phyloP scores from a whole-genome alignment of 2,797 vertebrate species.

The Adrianichthys oophorus region DNA sequence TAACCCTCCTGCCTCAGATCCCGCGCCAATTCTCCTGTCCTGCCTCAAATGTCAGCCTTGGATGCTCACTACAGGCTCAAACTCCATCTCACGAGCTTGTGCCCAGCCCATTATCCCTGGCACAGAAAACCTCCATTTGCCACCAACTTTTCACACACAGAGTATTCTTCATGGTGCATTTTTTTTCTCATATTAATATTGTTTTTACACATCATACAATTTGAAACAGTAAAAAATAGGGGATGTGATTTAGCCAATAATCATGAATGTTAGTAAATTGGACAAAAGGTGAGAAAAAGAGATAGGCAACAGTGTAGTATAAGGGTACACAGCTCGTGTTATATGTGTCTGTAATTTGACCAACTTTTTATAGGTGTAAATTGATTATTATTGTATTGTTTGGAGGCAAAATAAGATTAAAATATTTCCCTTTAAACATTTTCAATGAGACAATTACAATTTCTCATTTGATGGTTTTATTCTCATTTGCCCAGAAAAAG shows the following conservation, averaged over 20 bases:
- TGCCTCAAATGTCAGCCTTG: constrained; percentile 67
- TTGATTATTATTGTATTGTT: too few species aligned
- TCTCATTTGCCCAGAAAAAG: too few species aligned
- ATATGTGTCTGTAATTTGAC: too few species aligned
- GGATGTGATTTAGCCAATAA: constrained; percentile 10
- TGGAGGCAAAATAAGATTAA: too few species aligned
- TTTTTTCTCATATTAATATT: constrained; percentile 27
- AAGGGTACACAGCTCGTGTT: too few species aligned
- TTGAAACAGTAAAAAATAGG: too few species aligned
- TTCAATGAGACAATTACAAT: too few species aligned
- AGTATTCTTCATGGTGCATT: constrained; percentile 29
- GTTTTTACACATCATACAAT: too few species aligned
- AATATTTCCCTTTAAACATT: too few species aligned
- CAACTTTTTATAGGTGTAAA: too few species aligned
- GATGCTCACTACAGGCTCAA: constrained; percentile 53
- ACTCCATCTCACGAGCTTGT: constrained; percentile 53
- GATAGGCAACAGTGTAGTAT: too few species aligned
- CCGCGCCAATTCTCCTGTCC: constrained; percentile 71
- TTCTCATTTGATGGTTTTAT: too few species aligned
- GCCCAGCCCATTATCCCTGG: constrained; percentile 58
- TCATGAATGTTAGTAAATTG: constrained; percentile 21
- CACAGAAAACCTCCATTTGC: constrained; percentile 32
- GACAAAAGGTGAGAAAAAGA: constrained; percentile 11
- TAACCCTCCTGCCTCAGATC: constrained; percentile 71
- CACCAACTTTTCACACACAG: constrained; percentile 55